A percentile compares a stretch with the other conserved stretches of the same genome.
Evolutionary conservation across 2,888 invertebrate species (phyloP).

Genomic region (Eugnorisma glareosa): DNA sequence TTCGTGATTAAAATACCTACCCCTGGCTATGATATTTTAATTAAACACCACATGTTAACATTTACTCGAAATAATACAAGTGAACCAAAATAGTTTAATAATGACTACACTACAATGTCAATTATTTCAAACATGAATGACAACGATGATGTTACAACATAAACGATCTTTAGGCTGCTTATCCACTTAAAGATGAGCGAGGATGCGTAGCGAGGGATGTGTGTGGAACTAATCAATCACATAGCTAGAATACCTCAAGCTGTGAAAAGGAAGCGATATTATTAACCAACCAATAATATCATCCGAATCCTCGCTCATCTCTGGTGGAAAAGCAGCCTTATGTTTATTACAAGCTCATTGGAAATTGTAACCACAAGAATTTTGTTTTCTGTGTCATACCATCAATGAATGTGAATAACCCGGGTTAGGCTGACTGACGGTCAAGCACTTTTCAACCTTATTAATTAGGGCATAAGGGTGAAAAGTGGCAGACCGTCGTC

Average conservation of each 20-base stretch:
- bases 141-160: neutral
- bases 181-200: too few relatives aligned
- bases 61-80: slow-evolving; percentile 42
- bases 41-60: slow-evolving; percentile 65
- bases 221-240: too few relatives aligned
- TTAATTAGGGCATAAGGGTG: too few relatives aligned
- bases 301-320: too few relatives aligned
- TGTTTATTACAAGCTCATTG: slow-evolving; percentile 1
- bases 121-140: slow-evolving; percentile 21
- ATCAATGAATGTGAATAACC: slow-evolving; percentile 13
- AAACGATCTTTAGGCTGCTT: too few relatives aligned
- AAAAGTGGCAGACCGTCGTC: too few relatives aligned
- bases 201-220: too few relatives aligned
- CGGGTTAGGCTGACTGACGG: neutral
- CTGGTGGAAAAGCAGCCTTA: too few relatives aligned
- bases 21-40: slow-evolving; percentile 75
- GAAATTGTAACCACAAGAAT: neutral
- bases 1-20: slow-evolving; percentile 84
- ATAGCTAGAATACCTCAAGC: too few relatives aligned
- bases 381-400: neutral
- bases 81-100: slow-evolving; percentile 19
- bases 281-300: too few relatives aligned
- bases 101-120: slow-evolving; percentile 13
- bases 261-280: too few relatives aligned
- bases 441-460: too few relatives aligned